Conservation (phyloP, 2,888 invertebrate genomes). For the Baccha elongata region DNA sequence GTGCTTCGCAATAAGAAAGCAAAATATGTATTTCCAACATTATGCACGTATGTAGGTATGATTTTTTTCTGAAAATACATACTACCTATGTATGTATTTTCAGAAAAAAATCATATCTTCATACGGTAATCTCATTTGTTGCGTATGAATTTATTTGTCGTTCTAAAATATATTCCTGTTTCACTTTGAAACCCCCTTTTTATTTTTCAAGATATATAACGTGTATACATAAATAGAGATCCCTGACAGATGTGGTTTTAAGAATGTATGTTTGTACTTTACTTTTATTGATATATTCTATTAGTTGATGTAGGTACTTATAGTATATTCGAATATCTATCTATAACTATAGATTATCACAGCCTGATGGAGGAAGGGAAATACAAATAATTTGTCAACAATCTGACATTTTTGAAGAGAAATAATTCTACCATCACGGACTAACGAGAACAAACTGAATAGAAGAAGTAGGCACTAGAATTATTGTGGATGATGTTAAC, state of each 20-base stretch:
- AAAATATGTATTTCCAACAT: no score
- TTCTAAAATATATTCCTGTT: neutral
- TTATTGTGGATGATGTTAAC: neutral
- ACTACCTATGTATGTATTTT: no score
- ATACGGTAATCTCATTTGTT: no score
- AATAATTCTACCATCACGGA: conserved; percentile 25
- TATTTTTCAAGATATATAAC: neutral
- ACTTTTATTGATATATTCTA: conserved; percentile 2
- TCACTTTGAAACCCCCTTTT: neutral
- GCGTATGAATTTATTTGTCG: neutral
- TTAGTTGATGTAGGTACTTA: neutral
- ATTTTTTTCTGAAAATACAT: no score
- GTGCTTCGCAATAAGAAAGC: neutral
- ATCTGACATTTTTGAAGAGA: conserved; percentile 38
- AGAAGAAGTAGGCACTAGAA: neutral
- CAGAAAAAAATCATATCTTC: no score
- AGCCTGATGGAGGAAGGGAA: neutral
- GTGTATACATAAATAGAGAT: neutral
- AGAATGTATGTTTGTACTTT: neutral
- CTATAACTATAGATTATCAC: conserved; percentile 8
- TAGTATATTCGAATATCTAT: neutral
- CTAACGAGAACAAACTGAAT: neutral
- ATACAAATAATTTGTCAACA: conserved; percentile 31
- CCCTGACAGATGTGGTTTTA: neutral
- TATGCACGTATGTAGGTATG: no score